Evolutionary conservation across 53 echinoderm and acorn worm genomes (phyloP), one percentile per base, ranked within the genome.

Genomic region (Mesocentrotus franciscanus): DNA sequence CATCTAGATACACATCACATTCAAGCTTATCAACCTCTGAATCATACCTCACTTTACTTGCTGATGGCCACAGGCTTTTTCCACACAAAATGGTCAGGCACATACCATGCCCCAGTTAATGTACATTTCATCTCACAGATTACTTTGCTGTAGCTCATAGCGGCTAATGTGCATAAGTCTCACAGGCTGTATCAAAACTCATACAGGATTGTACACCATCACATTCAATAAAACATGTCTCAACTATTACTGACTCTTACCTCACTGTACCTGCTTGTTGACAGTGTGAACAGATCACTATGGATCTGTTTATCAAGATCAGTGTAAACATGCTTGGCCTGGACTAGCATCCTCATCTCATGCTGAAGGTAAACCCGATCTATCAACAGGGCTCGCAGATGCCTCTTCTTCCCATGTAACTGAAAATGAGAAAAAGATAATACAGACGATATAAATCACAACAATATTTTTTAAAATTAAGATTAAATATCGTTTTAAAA

Each of bases 181-280:
- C 7, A 1, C 49, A 2, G 2, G 3, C 49, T 49, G 49, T 49
- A 49, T 49, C 6, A 49, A 49, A 49, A 49, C 6, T 49, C 49
- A 49, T n/a, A n/a, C n/a, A 49, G 49, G 49, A 0, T 49, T 49
- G 49, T 5, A 6, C 49, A 49, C 49, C 49, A 49, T 49, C 49
- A 49, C 49, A 14, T 4, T 61, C 61, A 61, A 61, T 61, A 14
- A 14, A 14, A 14, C 61, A 61, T 18, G 1, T 39, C 60, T 60
- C 60, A 60, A 60, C 60, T 60, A 16, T 16, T 60, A 11, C 1
- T 1, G 9, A 0, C 27, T 58, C 57, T 95, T 95, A 98, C 98
- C 98, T 96, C 96, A 93, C 98, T 98, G 89, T 98, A 98, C 79
- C 97, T 93, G 95, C 97, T 98, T 35, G 96, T 97, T 13, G 97